Base-by-base conservation (phyloP, 2,888 invertebrate genomes). In the Escarpia spicata region DNA sequence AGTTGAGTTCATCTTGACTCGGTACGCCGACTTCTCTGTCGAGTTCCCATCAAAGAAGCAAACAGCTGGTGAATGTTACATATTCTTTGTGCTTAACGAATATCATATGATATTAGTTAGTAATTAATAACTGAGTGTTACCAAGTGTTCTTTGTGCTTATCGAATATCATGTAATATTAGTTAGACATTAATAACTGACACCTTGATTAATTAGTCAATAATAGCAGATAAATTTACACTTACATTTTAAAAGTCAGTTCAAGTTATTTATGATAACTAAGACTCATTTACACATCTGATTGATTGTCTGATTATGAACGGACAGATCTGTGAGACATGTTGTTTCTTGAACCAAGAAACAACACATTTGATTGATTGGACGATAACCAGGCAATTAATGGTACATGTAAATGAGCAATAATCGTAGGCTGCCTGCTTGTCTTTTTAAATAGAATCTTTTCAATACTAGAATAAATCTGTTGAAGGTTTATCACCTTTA, bases 1-100 rank as follows among this genome's bases (percentile, higher is more conserved):
- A 92, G 92, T 96, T 37, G 96, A 96, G 93, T 95, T 96, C 95
- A 96, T 96, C 93, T 93, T 96, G 93, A 95, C 95, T 12, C 94
- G 95, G 91, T 95, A 95, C 94, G 94, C 94, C 92, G 96, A 96
- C 94, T 96, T 96, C 93, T 94, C 94, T 6, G 94, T 96, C 43
- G 94, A 94, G 92, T 96, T 96, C 93, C 95, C 96, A 58, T 26
- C 75, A 26, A 95, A 95, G 4, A 95, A 94, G 91, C 95, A 96
- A 92, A 95, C 95, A 60, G 94, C 95, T 94, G 96, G 96, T 96
- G 91, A 90, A 45, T 44, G 75, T 19, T 52, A 3, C 52, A 52
- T 52, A 12, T 9, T 75, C 4, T 26, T n/a, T 75, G 75, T 75
- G 75, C 75, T 75, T 75, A 26, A 52, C 12, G 52, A 52, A 12